Conservation (phyloP, 2,888 invertebrate genomes). For the Thyatira batis region DNA sequence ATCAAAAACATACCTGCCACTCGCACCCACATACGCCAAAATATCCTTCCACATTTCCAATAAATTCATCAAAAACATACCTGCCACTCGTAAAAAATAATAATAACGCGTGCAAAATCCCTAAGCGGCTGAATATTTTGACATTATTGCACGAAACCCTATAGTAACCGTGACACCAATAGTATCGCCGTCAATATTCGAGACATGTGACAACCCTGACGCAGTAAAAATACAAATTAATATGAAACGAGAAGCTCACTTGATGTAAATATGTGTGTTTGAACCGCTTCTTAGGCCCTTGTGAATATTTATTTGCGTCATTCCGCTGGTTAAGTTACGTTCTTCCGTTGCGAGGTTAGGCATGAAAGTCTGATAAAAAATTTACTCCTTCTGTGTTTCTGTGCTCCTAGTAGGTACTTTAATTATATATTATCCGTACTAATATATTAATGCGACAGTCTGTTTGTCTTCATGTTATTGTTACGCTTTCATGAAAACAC, state of each 20-base stretch:
- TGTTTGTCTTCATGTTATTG: too few relatives aligned
- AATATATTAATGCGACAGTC: too few relatives aligned
- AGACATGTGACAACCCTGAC: conserved; percentile 2
- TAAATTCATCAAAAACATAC: too few relatives aligned
- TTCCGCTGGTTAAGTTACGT: background rate
- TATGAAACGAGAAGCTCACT: conserved; percentile 15
- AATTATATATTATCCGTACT: too few relatives aligned
- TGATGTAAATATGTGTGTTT: conserved; percentile 1
- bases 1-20: too few relatives aligned
- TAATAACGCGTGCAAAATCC: background rate
- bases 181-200: background rate
- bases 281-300: background rate
- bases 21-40: too few relatives aligned
- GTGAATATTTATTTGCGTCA: background rate
- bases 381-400: too few relatives aligned
- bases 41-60: too few relatives aligned
- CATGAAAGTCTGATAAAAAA: background rate
- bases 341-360: background rate
- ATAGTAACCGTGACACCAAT: background rate
- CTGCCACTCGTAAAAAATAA: too few relatives aligned
- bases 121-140: background rate
- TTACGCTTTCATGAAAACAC: too few relatives aligned
- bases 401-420: too few relatives aligned
- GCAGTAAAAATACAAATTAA: conserved; percentile 27
- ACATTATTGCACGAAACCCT: background rate